phyloP scores from a whole-genome alignment of 2,888 invertebrate species.

The Strigamia transsilvanica region DNA sequence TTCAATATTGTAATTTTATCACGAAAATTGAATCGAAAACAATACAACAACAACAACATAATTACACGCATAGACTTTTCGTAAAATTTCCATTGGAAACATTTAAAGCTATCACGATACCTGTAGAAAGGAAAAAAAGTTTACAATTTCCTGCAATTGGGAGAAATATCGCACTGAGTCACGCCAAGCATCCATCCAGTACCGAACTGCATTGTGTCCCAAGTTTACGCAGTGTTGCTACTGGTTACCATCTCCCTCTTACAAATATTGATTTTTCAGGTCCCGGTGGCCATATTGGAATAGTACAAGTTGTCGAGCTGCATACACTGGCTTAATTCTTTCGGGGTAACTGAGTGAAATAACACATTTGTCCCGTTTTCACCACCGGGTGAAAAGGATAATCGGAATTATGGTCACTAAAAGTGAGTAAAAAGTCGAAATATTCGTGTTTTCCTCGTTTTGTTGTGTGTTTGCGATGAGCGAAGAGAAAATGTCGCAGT shows the following conservation, averaged over 20 bases:
- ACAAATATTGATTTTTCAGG: conserved; percentile 40
- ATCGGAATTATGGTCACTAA: conserved; percentile 1
- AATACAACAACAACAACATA: neutral
- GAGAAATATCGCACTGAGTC: neutral
- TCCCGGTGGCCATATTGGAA: conserved; percentile 36
- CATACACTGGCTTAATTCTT: neutral
- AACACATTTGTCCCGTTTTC: neutral
- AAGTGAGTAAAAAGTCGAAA: neutral
- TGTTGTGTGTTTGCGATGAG: neutral
- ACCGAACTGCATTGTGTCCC: neutral
- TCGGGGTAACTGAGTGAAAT: neutral
- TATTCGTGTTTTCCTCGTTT: neutral
- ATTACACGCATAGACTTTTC: neutral
- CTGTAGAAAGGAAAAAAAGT: neutral
- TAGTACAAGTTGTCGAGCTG: conserved; percentile 35
- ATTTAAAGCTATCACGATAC: neutral
- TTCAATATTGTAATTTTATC: too few relatives aligned
- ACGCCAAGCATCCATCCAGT: conserved; percentile 25
- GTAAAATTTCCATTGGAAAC: neutral
- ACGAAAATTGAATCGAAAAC: neutral
- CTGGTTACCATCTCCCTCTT: conserved; percentile 26
- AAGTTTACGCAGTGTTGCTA: conserved; percentile 32
- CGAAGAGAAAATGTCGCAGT: conserved; percentile 17
- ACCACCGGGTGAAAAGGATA: conserved; percentile 3
- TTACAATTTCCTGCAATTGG: conserved; percentile 12